Conservation (phyloP, 2,797 vertebrate genomes). For the Myripristis jacobus region DNA sequence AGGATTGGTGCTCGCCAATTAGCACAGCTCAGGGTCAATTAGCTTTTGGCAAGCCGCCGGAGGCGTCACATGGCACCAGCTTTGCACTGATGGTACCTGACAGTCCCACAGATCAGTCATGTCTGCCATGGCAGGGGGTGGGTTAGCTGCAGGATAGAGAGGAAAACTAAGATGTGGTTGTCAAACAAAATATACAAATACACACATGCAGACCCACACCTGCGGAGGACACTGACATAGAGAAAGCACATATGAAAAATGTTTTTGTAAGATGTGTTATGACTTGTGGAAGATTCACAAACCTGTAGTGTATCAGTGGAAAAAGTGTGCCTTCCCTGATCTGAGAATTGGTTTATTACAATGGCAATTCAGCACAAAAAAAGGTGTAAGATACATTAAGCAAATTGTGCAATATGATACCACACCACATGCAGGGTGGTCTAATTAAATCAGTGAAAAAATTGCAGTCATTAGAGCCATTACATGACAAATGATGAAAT, state of each 20-base stretch:
- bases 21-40: constrained; percentile 88
- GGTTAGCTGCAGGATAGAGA: constrained; percentile 41
- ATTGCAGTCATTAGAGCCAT: constrained; percentile 1
- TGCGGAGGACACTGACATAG: background rate
- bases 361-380: background rate
- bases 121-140: constrained; percentile 62
- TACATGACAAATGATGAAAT: constrained; percentile 3
- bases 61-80: constrained; percentile 86
- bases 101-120: constrained; percentile 82
- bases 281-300: background rate
- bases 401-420: background rate
- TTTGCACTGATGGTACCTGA: constrained; percentile 86
- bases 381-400: background rate
- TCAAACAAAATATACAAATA: constrained; percentile 1
- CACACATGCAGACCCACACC: background rate
- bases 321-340: background rate
- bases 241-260: background rate
- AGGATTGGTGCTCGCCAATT: constrained; percentile 89
- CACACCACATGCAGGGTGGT: constrained; percentile 2
- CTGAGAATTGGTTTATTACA: background rate
- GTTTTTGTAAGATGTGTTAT: background rate
- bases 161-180: constrained; percentile 25
- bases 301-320: background rate
- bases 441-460: constrained; percentile 8
- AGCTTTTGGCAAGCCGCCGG: constrained; percentile 84